phyloP scores from a whole-genome alignment of 2,888 invertebrate genomes.

The Drosophila pseudotalamancana region DNA sequence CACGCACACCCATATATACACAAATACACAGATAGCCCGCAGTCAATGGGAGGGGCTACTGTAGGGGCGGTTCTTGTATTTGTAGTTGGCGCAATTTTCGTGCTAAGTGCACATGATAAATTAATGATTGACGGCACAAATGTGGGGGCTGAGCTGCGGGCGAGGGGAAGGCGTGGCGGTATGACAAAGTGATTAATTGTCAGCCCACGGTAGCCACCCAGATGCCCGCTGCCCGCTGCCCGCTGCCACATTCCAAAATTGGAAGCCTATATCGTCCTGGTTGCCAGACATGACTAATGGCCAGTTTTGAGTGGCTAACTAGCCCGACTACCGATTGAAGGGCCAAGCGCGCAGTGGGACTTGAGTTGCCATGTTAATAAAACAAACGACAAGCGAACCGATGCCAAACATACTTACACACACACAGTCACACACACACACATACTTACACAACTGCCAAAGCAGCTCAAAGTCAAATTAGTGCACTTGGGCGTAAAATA shows the following conservation, averaged over 20 bases:
- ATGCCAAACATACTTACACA: constrained; percentile 21
- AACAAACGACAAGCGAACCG: constrained; percentile 38
- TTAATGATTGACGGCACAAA: constrained; percentile 62
- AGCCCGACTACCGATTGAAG: constrained; percentile 9
- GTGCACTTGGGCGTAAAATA: constrained; percentile 49
- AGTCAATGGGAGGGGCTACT: not conserved
- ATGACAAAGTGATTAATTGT: constrained; percentile 71
- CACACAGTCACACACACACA: not conserved
- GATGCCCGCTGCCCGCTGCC: not conserved
- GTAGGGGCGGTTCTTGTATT: constrained; percentile 20
- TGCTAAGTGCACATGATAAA: constrained; percentile 75
- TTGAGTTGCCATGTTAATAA: constrained; percentile 50
- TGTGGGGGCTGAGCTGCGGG: not conserved
- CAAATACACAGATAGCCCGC: not conserved
- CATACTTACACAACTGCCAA: not conserved
- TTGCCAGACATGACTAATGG: constrained; percentile 42
- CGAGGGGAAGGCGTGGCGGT: constrained; percentile 23
- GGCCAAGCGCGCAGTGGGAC: constrained; percentile 4
- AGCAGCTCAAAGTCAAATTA: constrained; percentile 61
- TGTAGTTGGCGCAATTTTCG: constrained; percentile 69
- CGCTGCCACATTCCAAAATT: constrained; percentile 11
- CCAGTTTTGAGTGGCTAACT: constrained; percentile 43
- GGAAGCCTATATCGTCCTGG: constrained; percentile 39
- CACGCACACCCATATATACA: not conserved
- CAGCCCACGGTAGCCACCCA: constrained; percentile 14